Evolutionary conservation across 2,888 invertebrate genomes (phyloP).

Genomic region (Drosophila anceps): DNA sequence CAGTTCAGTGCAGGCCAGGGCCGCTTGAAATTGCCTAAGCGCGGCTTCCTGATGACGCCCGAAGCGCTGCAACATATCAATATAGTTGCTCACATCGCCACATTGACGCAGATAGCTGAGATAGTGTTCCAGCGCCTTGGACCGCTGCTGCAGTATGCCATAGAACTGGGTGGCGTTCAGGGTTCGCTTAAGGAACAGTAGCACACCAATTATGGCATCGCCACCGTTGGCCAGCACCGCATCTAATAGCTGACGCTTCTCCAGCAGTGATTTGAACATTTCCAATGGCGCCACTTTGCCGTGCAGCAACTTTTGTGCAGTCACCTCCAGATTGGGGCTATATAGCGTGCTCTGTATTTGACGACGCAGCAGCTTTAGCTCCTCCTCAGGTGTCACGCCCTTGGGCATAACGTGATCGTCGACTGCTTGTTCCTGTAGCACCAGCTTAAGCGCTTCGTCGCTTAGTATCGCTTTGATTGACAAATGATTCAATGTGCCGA

Average conservation of each 20-base stretch:
- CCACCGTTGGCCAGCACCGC: constrained; percentile 90
- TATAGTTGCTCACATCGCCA: constrained; percentile 82
- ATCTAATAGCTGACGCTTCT: constrained; percentile 90
- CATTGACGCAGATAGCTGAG: constrained; percentile 90
- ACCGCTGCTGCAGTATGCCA: constrained; percentile 89
- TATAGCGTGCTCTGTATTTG: constrained; percentile 82
- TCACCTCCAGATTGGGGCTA: constrained; percentile 79
- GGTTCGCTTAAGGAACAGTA: constrained; percentile 91
- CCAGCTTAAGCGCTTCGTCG: constrained; percentile 78
- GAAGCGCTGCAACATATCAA: constrained; percentile 90
- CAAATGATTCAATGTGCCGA: constrained; percentile 77
- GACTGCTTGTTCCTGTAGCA: constrained; percentile 81
- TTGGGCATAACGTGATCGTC: constrained; percentile 81
- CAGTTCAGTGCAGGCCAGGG: constrained; percentile 74
- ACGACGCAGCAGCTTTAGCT: constrained; percentile 82
- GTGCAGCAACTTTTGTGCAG: constrained; percentile 85
- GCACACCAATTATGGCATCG: constrained; percentile 89
- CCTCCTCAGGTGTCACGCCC: constrained; percentile 84
- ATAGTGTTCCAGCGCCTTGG: constrained; percentile 91
- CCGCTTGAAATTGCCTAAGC: constrained; percentile 85
- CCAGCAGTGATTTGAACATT: constrained; percentile 87
- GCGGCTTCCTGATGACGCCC: constrained; percentile 89
- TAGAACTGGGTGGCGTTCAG: constrained; percentile 90
- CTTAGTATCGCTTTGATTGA: constrained; percentile 83
- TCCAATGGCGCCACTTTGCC: constrained; percentile 86